Evolutionary conservation across 1,140 invertebrate species (phyloP), one percentile per base, ranked within the genome.

Genomic region (Cataglyphis hispanica): DNA sequence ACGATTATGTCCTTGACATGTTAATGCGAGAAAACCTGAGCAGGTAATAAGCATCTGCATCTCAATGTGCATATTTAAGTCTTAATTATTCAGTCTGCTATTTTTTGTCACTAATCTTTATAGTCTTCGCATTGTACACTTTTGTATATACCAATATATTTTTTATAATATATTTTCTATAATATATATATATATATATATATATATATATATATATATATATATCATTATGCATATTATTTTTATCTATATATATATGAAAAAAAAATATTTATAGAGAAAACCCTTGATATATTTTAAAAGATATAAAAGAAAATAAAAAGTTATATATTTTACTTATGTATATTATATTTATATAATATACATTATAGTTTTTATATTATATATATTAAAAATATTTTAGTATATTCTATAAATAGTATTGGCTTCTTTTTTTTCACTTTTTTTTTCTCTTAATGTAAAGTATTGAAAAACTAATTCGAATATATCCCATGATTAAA

Each of bases 1-100:
- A 60, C 37, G 19, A 83, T 50, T 50, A 25, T 83, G 37, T 83
- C 78, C 67, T 83, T 83, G 78, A 83, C 56, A 74, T 34, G 25
- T 74, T 31, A 70, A 56, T 83, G 67, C 37, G 67, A 61, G 53
- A 19, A 81, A 81, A 80, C 13, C 31, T 34, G 78, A 83, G 13
- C 56, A 74, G 78, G 53, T 83, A 60, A 74, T 46, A 37, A 53
- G 64, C 19, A 70, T 43, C 34, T 22, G 53, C 66, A 70, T 70
- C 77, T 25, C 64, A 34, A 80, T 63, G 22, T 37, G 46, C n/a
- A 34, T 34, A 56, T 70, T 70, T 40, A 46, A 78, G 11, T 40
- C 10, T 60, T 43, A 43, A 37, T 83, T 83, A 72, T 60, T 83
- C n/a, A 72, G 19, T 11, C 8, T 27, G 13, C 37, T 58, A 2